Evolutionary conservation across 2,888 invertebrate species (phyloP), one percentile per base, ranked within the genome.

Genomic region (Epirrhoe tristata): DNA sequence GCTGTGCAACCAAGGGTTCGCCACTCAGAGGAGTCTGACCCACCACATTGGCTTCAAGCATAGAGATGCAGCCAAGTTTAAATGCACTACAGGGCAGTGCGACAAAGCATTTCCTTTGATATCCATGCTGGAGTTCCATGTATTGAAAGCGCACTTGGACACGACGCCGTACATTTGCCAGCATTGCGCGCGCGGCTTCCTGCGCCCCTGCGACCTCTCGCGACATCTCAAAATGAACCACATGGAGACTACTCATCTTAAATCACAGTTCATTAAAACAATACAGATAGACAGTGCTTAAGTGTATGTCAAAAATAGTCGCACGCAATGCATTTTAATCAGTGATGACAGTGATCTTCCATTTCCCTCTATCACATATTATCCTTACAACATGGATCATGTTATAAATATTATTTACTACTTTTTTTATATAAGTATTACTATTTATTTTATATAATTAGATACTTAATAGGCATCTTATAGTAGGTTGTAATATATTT

Each of bases 21-120:
- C 80, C 0, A 82, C 84, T 0, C 85, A 89, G 66, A 78, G 91
- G 0, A 90, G 91, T 71, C 74, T 93, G 17, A 82, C 89, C 0
- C 86, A 88, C 58, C 94, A 94, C 65, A 85, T 91, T 57, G 81
- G 85, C 10, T 90, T 89, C 63, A 93, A 89, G 69, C 94, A 94
- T 80, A 83, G 90, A 36, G 91, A 91, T 75, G 81, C 82, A 6
- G 75, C 83, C 0, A 93, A 93, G 73, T 93, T 85, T 63, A 90
- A 89, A 62, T 94, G 94, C 74, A 85, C 89, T 0, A 81, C 90
- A 1, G 89, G 88, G 7, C 88, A 90, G 12, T 94, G 94, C 63
- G 81, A 76, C 0, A 86, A 84, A 60, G 86, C 89, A 0, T 94
- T 93, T 55, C 93, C 93, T 0, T 88, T 86, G 0, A 88, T 88